These are phyloP conservation scores for Blera fallax DNA, from an alignment of 2,888 invertebrate genomes.

Conservation along the genomic window DNA sequence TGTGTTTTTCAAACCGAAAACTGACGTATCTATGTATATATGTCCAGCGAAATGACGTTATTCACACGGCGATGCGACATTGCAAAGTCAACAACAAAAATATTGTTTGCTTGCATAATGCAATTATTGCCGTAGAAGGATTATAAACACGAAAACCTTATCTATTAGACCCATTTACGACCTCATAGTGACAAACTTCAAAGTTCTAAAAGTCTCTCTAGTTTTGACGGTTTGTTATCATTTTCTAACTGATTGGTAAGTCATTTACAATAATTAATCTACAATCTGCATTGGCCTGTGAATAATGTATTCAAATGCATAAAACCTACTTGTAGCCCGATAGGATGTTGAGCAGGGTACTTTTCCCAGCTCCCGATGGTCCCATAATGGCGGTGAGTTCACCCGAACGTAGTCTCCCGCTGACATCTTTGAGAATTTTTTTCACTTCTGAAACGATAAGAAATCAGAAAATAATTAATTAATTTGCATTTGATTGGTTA, in stretches of 20 bases:
- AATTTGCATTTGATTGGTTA: background rate
- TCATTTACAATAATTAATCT: too few relatives aligned
- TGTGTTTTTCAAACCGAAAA: background rate
- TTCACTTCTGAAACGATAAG: slow-evolving; percentile 87
- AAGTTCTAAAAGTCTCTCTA: background rate
- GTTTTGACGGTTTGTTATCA: background rate
- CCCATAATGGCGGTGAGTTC: slow-evolving; percentile 99
- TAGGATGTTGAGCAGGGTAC: slow-evolving; percentile 95
- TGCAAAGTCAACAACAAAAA: too few relatives aligned
- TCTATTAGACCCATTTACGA: background rate
- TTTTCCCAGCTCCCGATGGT: slow-evolving; percentile 97
- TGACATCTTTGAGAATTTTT: slow-evolving; percentile 93
- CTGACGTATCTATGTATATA: background rate
- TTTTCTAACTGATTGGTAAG: too few relatives aligned
- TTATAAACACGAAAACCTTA: background rate
- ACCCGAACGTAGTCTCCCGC: slow-evolving; percentile 93
- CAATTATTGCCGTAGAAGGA: background rate
- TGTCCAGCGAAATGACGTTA: too few relatives aligned
- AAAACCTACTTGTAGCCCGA: slow-evolving; percentile 95
- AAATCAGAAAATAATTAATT: background rate
- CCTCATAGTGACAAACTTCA: background rate
- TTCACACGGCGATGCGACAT: too few relatives aligned
- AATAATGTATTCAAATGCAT: background rate
- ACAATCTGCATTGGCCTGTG: too few relatives aligned
- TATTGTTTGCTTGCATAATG: background rate